phyloP scores from a whole-genome alignment of 2,797 vertebrate genomes.

The Apogon talboti region DNA sequence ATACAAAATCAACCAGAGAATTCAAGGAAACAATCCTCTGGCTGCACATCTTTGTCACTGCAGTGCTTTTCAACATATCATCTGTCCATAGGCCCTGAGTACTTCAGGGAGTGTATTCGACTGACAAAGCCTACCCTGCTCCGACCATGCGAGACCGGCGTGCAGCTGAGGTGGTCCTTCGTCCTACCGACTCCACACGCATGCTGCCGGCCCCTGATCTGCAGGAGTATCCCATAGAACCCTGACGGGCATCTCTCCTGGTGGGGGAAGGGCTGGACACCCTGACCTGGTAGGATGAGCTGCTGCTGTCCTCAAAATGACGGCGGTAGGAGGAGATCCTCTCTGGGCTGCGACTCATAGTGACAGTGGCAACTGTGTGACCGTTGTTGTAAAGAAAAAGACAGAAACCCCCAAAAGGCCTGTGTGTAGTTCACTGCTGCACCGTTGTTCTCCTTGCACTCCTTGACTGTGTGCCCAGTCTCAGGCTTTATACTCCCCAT shows the following conservation, averaged over 20 bases:
- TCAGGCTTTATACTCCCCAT: conserved; percentile 75
- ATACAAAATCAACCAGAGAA: background rate
- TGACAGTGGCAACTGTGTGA: conserved; percentile 30
- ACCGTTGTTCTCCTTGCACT: conserved; percentile 29
- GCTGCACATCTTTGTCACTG: too few relatives aligned
- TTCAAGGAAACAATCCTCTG: background rate
- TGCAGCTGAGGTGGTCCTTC: conserved; percentile 76
- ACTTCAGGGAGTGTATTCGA: background rate
- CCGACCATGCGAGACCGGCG: conserved; percentile 70
- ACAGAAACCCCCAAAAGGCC: conserved; percentile 7
- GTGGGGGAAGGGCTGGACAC: conserved; percentile 84
- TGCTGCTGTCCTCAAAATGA: conserved; percentile 81
- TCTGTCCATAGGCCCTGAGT: too few relatives aligned
- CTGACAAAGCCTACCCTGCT: conserved; percentile 67
- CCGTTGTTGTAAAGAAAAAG: conserved; percentile 21
- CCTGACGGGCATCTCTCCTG: conserved; percentile 65
- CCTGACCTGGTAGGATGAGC: conserved; percentile 78
- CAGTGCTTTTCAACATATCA: too few relatives aligned
- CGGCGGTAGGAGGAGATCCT: conserved; percentile 85
- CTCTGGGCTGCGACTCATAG: conserved; percentile 82
- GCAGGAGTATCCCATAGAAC: conserved; percentile 71
- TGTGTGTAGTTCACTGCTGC: conserved; percentile 30
- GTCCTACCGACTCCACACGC: conserved; percentile 70
- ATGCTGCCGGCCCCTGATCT: conserved; percentile 50
- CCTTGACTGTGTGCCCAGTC: conserved; percentile 6